Evolutionary conservation across 2,113 vertebrate species (phyloP).

Genomic region (Embiotoca jacksoni): DNA sequence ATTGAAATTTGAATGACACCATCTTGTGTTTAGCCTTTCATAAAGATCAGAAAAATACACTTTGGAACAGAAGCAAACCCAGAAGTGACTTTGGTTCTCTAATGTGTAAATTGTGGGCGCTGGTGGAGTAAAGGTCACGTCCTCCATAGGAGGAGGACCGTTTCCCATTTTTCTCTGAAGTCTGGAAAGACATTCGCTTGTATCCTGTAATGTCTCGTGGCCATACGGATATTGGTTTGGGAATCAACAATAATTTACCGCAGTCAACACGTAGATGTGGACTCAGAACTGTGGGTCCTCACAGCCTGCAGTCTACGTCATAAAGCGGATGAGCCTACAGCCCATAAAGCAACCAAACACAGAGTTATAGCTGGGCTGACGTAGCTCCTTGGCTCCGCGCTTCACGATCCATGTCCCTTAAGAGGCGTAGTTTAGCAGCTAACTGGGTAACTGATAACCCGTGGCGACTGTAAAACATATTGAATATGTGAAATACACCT

Average conservation of each 20-base stretch:
- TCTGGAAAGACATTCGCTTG: not conserved
- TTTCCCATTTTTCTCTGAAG: not conserved
- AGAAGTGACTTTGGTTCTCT: not conserved
- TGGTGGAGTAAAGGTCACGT: constrained; percentile 6
- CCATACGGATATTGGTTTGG: not conserved
- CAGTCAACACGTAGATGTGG: constrained; percentile 25
- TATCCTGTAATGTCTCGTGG: not conserved
- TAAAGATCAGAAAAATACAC: constrained; percentile 8
- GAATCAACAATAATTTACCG: not conserved
- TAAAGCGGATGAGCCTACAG: constrained; percentile 50
- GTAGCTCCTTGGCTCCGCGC: constrained; percentile 27
- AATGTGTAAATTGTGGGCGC: not conserved
- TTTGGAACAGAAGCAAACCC: not conserved
- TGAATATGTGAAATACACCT: constrained; percentile 46
- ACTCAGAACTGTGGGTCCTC: constrained; percentile 17
- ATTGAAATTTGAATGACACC: not conserved
- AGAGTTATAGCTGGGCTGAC: constrained; percentile 53
- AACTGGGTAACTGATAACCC: constrained; percentile 69
- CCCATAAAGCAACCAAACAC: constrained; percentile 59
- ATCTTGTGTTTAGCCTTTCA: not conserved
- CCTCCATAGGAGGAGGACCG: not conserved
- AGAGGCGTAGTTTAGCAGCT: constrained; percentile 66
- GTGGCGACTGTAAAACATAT: constrained; percentile 47
- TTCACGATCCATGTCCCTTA: constrained; percentile 63
- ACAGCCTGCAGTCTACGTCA: constrained; percentile 41